A percentile compares a stretch with the other conserved stretches of the same genome.
phyloP scores from a whole-genome alignment of 2,797 vertebrate genomes.

The Enteromius treurensis region DNA sequence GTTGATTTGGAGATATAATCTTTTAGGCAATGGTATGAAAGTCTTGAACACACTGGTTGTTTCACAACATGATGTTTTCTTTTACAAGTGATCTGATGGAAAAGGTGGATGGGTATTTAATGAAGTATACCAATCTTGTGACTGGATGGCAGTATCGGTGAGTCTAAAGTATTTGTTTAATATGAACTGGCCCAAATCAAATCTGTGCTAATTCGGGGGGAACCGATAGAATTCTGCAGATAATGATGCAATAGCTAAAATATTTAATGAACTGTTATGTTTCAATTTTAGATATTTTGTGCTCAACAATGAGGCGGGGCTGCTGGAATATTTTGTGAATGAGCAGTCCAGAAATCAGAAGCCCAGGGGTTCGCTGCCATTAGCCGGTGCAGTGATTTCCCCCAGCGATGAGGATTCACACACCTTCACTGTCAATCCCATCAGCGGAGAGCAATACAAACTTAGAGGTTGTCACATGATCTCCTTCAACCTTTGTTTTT shows the following conservation, averaged over 20 bases:
- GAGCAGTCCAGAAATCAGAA: slow-evolving; percentile 94
- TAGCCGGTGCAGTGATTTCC: slow-evolving; percentile 96
- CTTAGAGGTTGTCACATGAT: slow-evolving; percentile 83
- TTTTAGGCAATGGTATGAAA: not conserved
- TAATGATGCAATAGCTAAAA: not conserved
- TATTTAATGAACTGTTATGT: not conserved
- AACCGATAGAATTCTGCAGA: not conserved
- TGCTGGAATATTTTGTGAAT: slow-evolving; percentile 97
- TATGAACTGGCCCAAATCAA: not conserved
- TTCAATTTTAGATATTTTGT: slow-evolving; percentile 89
- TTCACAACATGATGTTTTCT: not conserved
- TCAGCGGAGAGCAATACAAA: slow-evolving; percentile 98
- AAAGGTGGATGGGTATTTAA: slow-evolving; percentile 93
- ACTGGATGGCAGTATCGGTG: slow-evolving; percentile 99
- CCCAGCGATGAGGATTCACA: slow-evolving; percentile 98
- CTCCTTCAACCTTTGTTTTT: not conserved
- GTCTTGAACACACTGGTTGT: not conserved
- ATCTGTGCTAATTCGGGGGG: not conserved
- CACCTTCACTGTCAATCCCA: slow-evolving; percentile 97
- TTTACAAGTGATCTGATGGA: slow-evolving; percentile 94
- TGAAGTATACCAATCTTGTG: slow-evolving; percentile 99
- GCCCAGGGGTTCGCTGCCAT: slow-evolving; percentile 90
- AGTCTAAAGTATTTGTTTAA: slow-evolving; percentile 58
- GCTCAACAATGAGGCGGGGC: slow-evolving; percentile 93
- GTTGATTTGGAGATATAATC: not conserved